Evolutionary conservation across 1,140 invertebrate genomes (phyloP).

Genomic region (Orussus abietinus): DNA sequence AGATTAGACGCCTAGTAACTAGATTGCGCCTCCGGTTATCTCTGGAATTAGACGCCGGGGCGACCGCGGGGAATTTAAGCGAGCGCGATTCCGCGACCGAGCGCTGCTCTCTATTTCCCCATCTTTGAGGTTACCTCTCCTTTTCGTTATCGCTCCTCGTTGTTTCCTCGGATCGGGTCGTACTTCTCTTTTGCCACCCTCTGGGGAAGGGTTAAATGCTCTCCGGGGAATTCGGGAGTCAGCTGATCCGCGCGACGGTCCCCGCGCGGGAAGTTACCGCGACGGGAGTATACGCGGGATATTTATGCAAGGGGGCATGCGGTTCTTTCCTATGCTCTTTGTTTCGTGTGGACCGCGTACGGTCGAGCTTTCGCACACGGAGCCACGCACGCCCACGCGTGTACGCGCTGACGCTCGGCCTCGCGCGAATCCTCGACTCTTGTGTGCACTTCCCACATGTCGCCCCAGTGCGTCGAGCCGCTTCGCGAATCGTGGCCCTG

Average conservation of each 20-base stretch:
- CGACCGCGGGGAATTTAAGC: not conserved
- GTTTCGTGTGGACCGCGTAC: conserved; percentile 22
- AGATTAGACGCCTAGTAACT: conserved; percentile 55
- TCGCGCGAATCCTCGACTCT: not conserved
- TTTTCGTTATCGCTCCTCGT: too few relatives aligned
- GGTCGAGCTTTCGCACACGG: too few relatives aligned
- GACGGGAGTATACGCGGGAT: conserved; percentile 20
- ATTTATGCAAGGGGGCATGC: conserved; percentile 30
- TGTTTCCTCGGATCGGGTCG: too few relatives aligned
- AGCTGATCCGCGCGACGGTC: conserved; percentile 34
- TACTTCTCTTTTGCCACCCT: too few relatives aligned
- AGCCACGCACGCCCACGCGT: conserved; percentile 15
- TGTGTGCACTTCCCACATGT: conserved; percentile 4
- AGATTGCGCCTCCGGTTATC: conserved; percentile 50
- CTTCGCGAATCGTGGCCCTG: too few relatives aligned
- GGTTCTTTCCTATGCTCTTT: conserved; percentile 30
- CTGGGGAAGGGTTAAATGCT: too few relatives aligned
- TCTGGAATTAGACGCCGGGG: conserved; percentile 46
- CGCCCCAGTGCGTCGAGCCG: conserved; percentile 1
- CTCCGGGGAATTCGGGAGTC: conserved; percentile 19
- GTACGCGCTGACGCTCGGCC: conserved; percentile 2
- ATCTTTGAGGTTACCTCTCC: too few relatives aligned
- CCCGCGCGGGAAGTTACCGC: conserved; percentile 16
- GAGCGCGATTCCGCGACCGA: not conserved
- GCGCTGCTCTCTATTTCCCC: not conserved